Evolutionary conservation across 2,888 invertebrate species (phyloP).

Genomic region (Sussaba pulchella): DNA sequence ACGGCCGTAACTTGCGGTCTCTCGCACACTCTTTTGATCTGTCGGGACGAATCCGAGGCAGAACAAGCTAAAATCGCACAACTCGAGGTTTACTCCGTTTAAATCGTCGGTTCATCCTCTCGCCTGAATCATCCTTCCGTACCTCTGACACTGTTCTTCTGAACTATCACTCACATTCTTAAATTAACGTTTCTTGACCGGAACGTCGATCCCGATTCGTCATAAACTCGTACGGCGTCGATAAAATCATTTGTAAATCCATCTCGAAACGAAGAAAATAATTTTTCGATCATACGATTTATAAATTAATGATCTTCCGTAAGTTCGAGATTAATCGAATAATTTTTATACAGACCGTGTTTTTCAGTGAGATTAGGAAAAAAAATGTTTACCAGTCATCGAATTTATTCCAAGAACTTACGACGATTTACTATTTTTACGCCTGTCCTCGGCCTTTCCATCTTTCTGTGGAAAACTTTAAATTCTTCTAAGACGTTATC

Average conservation of each 20-base stretch:
- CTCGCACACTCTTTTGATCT: conserved; percentile 92
- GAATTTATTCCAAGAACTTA: conserved; percentile 25
- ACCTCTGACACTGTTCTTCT: conserved; percentile 37
- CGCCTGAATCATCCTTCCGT: conserved; percentile 50
- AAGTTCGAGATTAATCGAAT: conserved; percentile 17
- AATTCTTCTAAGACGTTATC: too few species aligned
- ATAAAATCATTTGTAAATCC: neutral
- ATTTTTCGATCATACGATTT: neutral
- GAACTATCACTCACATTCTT: neutral
- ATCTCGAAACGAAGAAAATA: neutral
- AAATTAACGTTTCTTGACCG: conserved; percentile 9
- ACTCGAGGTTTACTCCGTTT: conserved; percentile 85
- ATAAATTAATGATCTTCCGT: conserved; percentile 18
- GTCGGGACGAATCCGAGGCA: conserved; percentile 88
- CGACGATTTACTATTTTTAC: too few species aligned
- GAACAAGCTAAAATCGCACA: conserved; percentile 87
- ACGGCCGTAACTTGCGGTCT: conserved; percentile 93
- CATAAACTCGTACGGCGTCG: conserved; percentile 29
- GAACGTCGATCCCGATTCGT: conserved; percentile 21
- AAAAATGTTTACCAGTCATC: neutral
- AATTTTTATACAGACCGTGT: conserved; percentile 48
- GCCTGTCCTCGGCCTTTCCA: too few species aligned
- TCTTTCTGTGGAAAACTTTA: too few species aligned
- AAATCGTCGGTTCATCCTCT: conserved; percentile 64
- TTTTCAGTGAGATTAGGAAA: conserved; percentile 23